These are phyloP conservation scores for Polymixis lichenea DNA, from an alignment of 2,888 invertebrate genomes.

Conservation along the genomic window DNA sequence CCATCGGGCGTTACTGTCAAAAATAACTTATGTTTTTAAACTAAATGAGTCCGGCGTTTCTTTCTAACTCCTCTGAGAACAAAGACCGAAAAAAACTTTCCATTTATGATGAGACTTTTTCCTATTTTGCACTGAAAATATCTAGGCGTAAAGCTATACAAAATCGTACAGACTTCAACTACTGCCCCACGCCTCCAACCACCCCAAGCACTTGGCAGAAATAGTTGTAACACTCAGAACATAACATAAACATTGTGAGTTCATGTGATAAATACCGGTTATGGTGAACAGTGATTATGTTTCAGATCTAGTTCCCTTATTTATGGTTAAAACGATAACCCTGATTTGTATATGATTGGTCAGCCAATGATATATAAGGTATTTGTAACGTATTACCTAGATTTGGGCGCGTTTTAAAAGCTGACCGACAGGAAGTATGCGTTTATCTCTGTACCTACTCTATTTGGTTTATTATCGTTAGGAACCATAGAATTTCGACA, in stretches of 20 bases:
- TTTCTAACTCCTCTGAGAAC: too few relatives aligned
- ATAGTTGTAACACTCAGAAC: conserved; percentile 80
- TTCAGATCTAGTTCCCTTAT: conserved; percentile 75
- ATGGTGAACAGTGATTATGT: conserved; percentile 74
- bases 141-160: accelerated
- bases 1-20: too few relatives aligned
- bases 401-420: conserved; percentile 63
- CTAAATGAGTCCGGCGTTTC: too few relatives aligned
- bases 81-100: too few relatives aligned
- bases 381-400: conserved; percentile 66
- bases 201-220: conserved; percentile 75
- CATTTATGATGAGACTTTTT: neutral
- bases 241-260: conserved; percentile 75
- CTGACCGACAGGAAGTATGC: conserved; percentile 28
- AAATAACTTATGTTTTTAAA: too few relatives aligned
- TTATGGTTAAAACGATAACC: conserved; percentile 75
- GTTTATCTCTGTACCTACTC: conserved; percentile 26
- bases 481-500: conserved; percentile 3
- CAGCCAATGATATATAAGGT: conserved; percentile 66
- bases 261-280: conserved; percentile 79
- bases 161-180: conserved; percentile 45
- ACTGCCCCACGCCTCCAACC: conserved; percentile 41
- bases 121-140: neutral
- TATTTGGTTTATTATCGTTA: conserved; percentile 30
- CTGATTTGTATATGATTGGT: conserved; percentile 80